These are phyloP conservation scores for Pelosia muscerda DNA, from an alignment of 2,888 invertebrate species.

Conservation along the genomic window DNA sequence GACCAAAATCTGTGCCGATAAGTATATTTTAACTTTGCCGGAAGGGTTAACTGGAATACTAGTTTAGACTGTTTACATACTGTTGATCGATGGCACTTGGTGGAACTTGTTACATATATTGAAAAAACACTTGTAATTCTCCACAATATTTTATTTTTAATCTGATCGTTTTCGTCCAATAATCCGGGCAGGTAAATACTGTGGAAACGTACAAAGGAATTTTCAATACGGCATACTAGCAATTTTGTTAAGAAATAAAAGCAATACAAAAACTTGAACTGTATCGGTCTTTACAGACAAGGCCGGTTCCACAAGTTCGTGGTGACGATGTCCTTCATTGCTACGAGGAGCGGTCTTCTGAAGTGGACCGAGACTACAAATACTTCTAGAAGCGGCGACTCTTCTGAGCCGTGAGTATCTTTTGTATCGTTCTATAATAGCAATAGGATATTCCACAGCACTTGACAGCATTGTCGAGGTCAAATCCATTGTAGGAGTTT, in stretches of 20 bases:
- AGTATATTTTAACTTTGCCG: too few relatives aligned
- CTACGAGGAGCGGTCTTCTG: conserved; percentile 95
- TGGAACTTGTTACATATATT: too few relatives aligned
- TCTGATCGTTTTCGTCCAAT: too few relatives aligned
- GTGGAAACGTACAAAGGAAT: too few relatives aligned
- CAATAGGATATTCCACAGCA: background rate
- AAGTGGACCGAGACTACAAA: conserved; percentile 93
- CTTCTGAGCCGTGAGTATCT: conserved; percentile 89
- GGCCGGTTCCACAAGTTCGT: conserved; percentile 94
- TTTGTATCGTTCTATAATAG: background rate
- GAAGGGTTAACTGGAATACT: too few relatives aligned
- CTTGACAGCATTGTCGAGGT: background rate
- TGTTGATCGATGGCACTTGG: too few relatives aligned
- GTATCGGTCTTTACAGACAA: conserved; percentile 90
- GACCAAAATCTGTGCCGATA: too few relatives aligned
- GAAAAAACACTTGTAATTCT: too few relatives aligned
- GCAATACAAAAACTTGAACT: conserved; percentile 23
- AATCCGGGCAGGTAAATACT: too few relatives aligned
- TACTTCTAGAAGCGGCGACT: conserved; percentile 80
- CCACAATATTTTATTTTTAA: too few relatives aligned
- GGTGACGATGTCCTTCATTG: conserved; percentile 94
- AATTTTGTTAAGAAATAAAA: conserved; percentile 13
- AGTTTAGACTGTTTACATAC: too few relatives aligned
- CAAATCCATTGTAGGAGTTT: background rate
- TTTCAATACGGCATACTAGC: too few relatives aligned